A percentile compares a stretch with the other conserved stretches of the same genome.
Conservation (phyloP, 2,113 vertebrate genomes). For the Mustela nigripes region DNA sequence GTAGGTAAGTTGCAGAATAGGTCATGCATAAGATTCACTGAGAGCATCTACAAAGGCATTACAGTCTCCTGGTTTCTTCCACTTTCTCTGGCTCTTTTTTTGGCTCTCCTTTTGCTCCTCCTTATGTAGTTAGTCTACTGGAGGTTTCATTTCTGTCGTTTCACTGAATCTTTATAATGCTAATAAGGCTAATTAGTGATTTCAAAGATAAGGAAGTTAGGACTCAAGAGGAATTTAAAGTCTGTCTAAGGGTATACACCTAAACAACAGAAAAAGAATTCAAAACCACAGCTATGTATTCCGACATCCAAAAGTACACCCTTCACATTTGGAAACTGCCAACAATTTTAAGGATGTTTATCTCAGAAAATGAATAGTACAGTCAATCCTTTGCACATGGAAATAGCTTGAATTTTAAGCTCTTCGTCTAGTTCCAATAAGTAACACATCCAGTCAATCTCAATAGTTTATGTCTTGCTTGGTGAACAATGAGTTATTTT, state of each 20-base stretch:
- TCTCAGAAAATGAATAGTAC: slow-evolving; percentile 49
- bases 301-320: slow-evolving; percentile 45
- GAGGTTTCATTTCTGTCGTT: not conserved
- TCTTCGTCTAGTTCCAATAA: slow-evolving; percentile 44
- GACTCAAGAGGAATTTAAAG: not conserved
- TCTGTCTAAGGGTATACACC: not conserved
- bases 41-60: not conserved
- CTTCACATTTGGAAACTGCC: slow-evolving; percentile 27
- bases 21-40: not conserved
- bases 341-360: slow-evolving; percentile 59
- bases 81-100: slow-evolving; percentile 8
- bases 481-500: slow-evolving; percentile 68
- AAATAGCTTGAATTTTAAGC: slow-evolving; percentile 59
- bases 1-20: not conserved
- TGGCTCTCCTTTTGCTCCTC: not conserved
- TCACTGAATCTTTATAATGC: not conserved
- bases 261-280: slow-evolving; percentile 46
- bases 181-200: not conserved
- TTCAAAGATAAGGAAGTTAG: slow-evolving; percentile 43
- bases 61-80: not conserved
- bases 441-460: slow-evolving; percentile 5
- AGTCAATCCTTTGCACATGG: not conserved
- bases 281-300: slow-evolving; percentile 51
- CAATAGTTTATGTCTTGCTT: not conserved
- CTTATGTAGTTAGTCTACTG: not conserved